Percentiles rank a stretch among this genome's conserved stretches.
Conservation (phyloP, 2,888 invertebrate genomes). For the Apotomis betuletana region DNA sequence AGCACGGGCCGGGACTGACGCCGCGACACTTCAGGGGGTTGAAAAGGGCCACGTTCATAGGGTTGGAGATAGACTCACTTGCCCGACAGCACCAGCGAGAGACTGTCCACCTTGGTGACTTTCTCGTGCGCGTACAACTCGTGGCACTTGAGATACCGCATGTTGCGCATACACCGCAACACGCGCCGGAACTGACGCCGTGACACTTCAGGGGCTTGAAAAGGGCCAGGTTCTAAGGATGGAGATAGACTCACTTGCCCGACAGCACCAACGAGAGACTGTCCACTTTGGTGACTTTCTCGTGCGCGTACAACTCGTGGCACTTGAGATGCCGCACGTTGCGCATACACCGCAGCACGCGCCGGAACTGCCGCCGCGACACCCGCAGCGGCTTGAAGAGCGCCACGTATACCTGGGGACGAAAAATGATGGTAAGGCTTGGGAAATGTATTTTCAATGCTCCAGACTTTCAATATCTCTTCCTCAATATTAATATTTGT, state of each 20-base stretch:
- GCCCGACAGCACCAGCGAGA: slow-evolving; percentile 92
- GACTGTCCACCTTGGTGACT: slow-evolving; percentile 93
- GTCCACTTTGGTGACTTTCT: slow-evolving; percentile 94
- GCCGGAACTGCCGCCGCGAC: slow-evolving; percentile 91
- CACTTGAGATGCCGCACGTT: slow-evolving; percentile 90
- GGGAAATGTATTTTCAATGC: background rate
- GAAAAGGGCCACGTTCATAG: slow-evolving; percentile 87
- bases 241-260: slow-evolving; percentile 88
- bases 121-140: slow-evolving; percentile 95
- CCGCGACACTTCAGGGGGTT: slow-evolving; percentile 91
- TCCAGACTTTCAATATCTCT: too few species aligned
- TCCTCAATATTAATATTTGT: too few species aligned
- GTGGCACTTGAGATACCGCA: slow-evolving; percentile 91
- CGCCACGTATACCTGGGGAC: slow-evolving; percentile 88
- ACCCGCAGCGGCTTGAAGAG: slow-evolving; percentile 93
- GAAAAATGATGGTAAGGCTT: slow-evolving; percentile 42
- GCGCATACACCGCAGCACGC: slow-evolving; percentile 91
- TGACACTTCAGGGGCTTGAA: slow-evolving; percentile 92
- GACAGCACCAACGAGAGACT: slow-evolving; percentile 92
- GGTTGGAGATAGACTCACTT: slow-evolving; percentile 85
- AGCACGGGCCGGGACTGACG: slow-evolving; percentile 92
- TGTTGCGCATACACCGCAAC: slow-evolving; percentile 91
- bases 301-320: slow-evolving; percentile 94
- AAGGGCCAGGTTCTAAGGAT: slow-evolving; percentile 82
- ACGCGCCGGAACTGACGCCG: slow-evolving; percentile 92